Conservation (phyloP, 2,797 vertebrate genomes). For the Leptodactylus fallax region DNA sequence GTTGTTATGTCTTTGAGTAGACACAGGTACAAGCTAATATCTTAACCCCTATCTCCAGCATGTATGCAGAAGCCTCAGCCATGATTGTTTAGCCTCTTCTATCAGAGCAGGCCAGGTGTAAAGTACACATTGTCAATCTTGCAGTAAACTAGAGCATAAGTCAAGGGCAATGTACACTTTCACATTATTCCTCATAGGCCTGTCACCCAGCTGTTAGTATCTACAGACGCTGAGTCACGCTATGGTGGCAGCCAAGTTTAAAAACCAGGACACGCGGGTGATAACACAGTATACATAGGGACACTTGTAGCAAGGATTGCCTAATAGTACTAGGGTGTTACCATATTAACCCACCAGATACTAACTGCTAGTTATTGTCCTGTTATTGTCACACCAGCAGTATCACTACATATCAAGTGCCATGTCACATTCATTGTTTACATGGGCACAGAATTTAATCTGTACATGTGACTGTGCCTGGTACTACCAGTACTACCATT, state of each 20-base stretch:
- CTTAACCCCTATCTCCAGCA: not conserved
- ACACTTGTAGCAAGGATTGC: not conserved
- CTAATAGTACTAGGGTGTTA: not conserved
- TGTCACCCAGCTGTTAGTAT: conserved; percentile 6
- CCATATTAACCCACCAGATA: not conserved
- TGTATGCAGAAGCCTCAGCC: not conserved
- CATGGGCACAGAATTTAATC: too few relatives aligned
- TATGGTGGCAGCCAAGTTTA: not conserved
- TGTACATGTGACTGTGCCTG: too few relatives aligned
- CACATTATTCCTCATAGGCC: not conserved
- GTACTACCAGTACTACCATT: too few relatives aligned
- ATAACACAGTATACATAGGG: not conserved
- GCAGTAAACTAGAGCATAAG: not conserved
- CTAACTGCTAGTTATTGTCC: not conserved
- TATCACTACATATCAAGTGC: too few relatives aligned
- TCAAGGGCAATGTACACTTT: not conserved
- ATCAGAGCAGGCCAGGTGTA: not conserved
- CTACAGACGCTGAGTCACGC: not conserved
- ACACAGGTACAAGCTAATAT: not conserved
- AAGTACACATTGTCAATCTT: not conserved
- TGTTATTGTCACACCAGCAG: too few relatives aligned
- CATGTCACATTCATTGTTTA: too few relatives aligned
- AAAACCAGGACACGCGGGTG: not conserved
- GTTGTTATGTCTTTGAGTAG: too few relatives aligned
- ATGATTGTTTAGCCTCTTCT: not conserved